These are phyloP conservation scores for Drosophila sordidula DNA, from an alignment of 2,888 invertebrate species.

Conservation along the genomic window DNA sequence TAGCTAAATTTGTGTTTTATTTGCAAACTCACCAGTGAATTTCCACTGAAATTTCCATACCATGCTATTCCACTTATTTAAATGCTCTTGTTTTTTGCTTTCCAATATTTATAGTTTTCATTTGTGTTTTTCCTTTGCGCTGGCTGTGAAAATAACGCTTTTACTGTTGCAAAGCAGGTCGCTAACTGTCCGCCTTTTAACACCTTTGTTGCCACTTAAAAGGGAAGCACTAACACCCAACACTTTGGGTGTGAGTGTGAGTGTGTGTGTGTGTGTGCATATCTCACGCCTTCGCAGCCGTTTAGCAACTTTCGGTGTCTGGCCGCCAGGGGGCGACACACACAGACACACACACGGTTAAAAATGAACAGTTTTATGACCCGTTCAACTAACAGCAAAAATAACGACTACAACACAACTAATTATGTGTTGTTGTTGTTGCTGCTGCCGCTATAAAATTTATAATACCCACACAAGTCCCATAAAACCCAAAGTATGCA, in stretches of 20 bases:
- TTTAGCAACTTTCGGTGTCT: slow-evolving; percentile 42
- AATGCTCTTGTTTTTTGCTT: neutral
- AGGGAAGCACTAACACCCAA: slow-evolving; percentile 12
- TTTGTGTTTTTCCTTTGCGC: neutral
- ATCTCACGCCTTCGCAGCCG: slow-evolving; percentile 45
- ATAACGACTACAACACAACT: slow-evolving; percentile 62
- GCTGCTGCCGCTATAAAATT: slow-evolving; percentile 65
- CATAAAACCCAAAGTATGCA: slow-evolving; percentile 69
- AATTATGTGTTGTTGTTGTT: slow-evolving; percentile 67
- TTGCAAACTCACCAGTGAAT: too few relatives aligned
- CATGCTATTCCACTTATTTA: neutral
- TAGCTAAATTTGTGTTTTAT: too few relatives aligned
- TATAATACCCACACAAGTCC: slow-evolving; percentile 73
- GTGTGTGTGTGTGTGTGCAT: slow-evolving; percentile 22
- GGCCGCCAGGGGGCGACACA: slow-evolving; percentile 31
- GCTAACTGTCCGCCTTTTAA: slow-evolving; percentile 36
- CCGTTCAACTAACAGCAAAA: slow-evolving; percentile 59
- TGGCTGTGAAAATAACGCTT: slow-evolving; percentile 19
- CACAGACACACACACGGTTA: slow-evolving; percentile 18
- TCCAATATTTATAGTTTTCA: slow-evolving; percentile 13
- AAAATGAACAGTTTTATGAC: slow-evolving; percentile 67
- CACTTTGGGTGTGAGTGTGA: slow-evolving; percentile 8
- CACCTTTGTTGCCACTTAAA: slow-evolving; percentile 38
- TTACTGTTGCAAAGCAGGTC: slow-evolving; percentile 1
- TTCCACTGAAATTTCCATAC: too few relatives aligned